Evolutionary conservation across 2,797 vertebrate genomes (phyloP), one percentile per base, ranked within the genome.

Genomic region (Enteromius argenteus): DNA sequence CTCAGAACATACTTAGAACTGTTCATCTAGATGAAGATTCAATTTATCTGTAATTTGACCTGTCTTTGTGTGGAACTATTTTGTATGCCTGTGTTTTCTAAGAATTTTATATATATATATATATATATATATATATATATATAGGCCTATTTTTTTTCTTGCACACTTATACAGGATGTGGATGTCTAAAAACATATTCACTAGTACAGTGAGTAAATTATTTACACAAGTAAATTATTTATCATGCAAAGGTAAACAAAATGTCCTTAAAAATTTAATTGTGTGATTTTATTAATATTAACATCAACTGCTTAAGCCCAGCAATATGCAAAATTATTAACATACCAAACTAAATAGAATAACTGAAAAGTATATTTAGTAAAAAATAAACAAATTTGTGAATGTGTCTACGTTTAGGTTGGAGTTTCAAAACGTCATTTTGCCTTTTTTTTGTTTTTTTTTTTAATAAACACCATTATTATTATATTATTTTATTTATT

Each of bases 171-270:
- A 60, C 51, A 56, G 51, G 51, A 56, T 56, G 32, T 53, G 21
- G 19, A 68, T 39, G 78, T 67, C 77, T 13, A 79, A 79, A 32
- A 79, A 51, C 46, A 53, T 21, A 6, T 56, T 75, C 51, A 75
- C 11, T 15, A 51, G 71, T 27, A 27, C 27, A 27, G 27, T 27
- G 27, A 27, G 27, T 27, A 27, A 27, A 27, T 27, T 27, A 27
- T 27, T 27, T 27, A 27, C 27, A 27, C 27, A 27, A 27, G 27
- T 27, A 13, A 21, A 32, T 17, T 51, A 8, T 53, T 56, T 39
- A 7, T 56, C n/a, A 37, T 53, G n/a, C 14, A 9, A 56, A 39
- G 5, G 2, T 35, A 27, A 68, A n/a, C 30, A 39, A 69, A 49
- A 67, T 8, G 5, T n/a, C 32, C 11, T 17, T 9, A 60, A 32